These are phyloP conservation scores for Camarhynchus parvulus DNA, from an alignment of 2,113 vertebrate species.

Conservation along the genomic window DNA sequence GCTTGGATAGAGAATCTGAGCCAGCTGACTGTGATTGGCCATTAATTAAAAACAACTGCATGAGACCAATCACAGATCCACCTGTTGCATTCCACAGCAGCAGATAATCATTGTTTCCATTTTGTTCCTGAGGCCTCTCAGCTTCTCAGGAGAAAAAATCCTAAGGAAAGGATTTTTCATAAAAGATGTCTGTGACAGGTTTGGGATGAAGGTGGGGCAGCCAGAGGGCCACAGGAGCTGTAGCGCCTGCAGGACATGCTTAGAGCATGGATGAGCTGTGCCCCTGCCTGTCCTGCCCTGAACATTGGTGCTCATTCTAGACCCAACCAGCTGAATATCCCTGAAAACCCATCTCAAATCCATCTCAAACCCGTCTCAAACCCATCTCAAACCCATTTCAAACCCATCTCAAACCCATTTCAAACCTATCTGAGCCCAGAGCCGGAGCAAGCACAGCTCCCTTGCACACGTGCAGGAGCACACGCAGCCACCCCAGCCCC, in stretches of 20 bases:
- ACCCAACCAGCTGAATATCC: neutral
- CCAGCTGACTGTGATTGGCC: no score
- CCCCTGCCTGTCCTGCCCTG: neutral
- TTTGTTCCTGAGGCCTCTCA: no score
- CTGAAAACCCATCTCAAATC: neutral
- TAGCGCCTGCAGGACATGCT: neutral
- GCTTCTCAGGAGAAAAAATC: no score
- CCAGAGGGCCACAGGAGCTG: neutral
- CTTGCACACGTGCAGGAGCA: neutral
- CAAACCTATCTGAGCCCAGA: neutral
- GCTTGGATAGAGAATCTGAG: no score
- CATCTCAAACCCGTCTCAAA: no score
- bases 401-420: neutral
- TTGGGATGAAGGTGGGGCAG: neutral
- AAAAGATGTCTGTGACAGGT: no score
- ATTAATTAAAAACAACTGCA: no score
- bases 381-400: neutral
- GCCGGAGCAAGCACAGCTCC: neutral
- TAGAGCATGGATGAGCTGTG: rapidly evolving
- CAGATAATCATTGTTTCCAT: no score
- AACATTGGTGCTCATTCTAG: neutral
- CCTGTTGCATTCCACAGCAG: no score
- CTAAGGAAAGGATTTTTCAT: no score
- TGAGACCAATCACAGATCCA: no score
- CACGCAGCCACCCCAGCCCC: neutral